Base-by-base conservation (phyloP, 2,797 vertebrate genomes). In the Taenioides sp. region DNA sequence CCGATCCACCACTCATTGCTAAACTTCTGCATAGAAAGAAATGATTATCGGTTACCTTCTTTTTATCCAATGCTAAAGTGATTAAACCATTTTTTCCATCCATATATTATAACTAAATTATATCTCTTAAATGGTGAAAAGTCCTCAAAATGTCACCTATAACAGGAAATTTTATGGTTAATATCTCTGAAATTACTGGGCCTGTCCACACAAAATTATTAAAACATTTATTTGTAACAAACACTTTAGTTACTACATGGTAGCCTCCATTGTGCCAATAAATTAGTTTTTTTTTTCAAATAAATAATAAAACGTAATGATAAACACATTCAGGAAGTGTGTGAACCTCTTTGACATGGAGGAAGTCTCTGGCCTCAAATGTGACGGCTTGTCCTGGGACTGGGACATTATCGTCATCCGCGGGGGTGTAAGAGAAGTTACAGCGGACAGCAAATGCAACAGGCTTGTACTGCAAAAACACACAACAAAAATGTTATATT, bases 1-100 rank as follows among this genome's bases (percentile, higher is more conserved):
- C 98, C 97, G 81, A 99, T 97, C 98, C 98, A 99, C 98, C 97
- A 99, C 80, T 99, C 98, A 91, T 98, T 98, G 92, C 96, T 99
- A 92, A 96, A 99, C 91, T 99, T 99, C 97, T 99, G 77, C 0
- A 34, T 77, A 23, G 64, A 66, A 14, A 54, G 10, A 54, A 66
- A n/a, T 28, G 5, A 66, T 7, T 3, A 47, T 9, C 12, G 3
- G 27, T 54, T 50, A 66, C 9, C 9, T 50, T n/a, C n/a, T n/a
- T n/a, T 52, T 66, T 31, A 22, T 52, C 18, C 43, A 65, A 3
- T 25, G 14, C 2, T 43, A 7, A 37, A 34, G 7, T 27, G 55
- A 3, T 31, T 60, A 18, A 20, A 60, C 14, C 16, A 20, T 37
- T 37, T 43, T 67, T 62, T 25, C 20, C 20, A 9, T 55, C 34